Percentiles rank a stretch among this genome's conserved stretches.
Conservation (phyloP, 1,140 invertebrate species). For the Stegodyphus dumicola region DNA sequence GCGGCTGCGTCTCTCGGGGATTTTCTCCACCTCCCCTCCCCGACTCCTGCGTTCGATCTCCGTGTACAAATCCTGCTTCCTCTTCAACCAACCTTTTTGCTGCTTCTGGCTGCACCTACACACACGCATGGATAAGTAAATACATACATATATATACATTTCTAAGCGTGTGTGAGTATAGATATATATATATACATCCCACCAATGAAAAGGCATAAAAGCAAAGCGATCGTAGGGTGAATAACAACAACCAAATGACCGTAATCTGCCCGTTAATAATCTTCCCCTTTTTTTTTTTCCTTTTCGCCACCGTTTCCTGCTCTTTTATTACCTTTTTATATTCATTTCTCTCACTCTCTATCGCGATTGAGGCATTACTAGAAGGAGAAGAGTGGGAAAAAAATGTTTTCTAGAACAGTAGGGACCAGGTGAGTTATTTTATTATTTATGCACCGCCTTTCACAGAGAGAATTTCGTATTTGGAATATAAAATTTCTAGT, state of each 20-base stretch:
- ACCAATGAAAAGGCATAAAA: slow-evolving; percentile 40
- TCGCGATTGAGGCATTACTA: slow-evolving; percentile 36
- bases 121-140: background rate
- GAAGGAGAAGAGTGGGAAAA: background rate
- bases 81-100: background rate
- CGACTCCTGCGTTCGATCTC: slow-evolving; percentile 6
- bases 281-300: slow-evolving; percentile 45
- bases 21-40: background rate
- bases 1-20: slow-evolving; percentile 31
- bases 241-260: slow-evolving; percentile 61
- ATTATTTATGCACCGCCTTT: slow-evolving; percentile 31
- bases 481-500: slow-evolving; percentile 54
- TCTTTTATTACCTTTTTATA: slow-evolving; percentile 61
- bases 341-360: slow-evolving; percentile 54
- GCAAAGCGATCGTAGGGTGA: slow-evolving; percentile 53
- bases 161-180: background rate
- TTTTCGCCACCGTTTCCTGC: background rate
- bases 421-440: slow-evolving; percentile 46
- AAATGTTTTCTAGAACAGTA: slow-evolving; percentile 8
- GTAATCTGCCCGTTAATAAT: slow-evolving; percentile 62
- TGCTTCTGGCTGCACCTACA: background rate
- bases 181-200: background rate
- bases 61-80: background rate
- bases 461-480: slow-evolving; percentile 29
- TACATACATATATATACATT: background rate